Percentiles rank a stretch among this genome's conserved stretches.
phyloP scores from a whole-genome alignment of 2,797 vertebrate species.

The Hyperoplus lanceolatus region DNA sequence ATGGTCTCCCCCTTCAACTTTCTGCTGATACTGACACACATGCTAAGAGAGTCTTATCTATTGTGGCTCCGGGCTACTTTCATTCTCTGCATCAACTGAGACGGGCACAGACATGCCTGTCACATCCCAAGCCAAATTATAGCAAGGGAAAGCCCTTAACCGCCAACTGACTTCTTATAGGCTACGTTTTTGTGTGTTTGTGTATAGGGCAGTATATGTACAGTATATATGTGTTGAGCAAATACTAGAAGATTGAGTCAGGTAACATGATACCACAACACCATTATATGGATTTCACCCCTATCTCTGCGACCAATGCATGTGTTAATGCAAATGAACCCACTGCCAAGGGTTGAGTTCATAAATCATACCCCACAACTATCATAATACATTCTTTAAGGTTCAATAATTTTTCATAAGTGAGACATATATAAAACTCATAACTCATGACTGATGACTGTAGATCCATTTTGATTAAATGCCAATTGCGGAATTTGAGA shows the following conservation, averaged over 20 bases:
- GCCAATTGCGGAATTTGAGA: conserved; percentile 13
- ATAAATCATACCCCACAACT: conserved; percentile 55
- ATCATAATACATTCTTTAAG: conserved; percentile 53
- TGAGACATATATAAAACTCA: conserved; percentile 38
- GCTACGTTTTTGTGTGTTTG: conserved; percentile 19
- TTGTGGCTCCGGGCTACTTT: conserved; percentile 62
- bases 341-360: conserved; percentile 13
- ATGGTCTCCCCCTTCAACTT: conserved; percentile 20
- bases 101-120: conserved; percentile 77
- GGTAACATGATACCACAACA: not conserved
- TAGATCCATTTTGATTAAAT: conserved; percentile 32
- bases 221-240: not conserved
- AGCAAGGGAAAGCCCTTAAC: conserved; percentile 53
- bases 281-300: not conserved
- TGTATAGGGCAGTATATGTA: not conserved
- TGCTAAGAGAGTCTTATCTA: conserved; percentile 51
- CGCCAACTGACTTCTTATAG: conserved; percentile 42
- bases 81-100: conserved; percentile 49
- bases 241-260: not conserved
- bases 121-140: conserved; percentile 52
- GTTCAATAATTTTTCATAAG: conserved; percentile 34
- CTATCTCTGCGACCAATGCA: not conserved
- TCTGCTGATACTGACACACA: conserved; percentile 54
- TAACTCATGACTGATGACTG: conserved; percentile 48
- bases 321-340: conserved; percentile 29